These are phyloP conservation scores for Zingel zingel DNA, from an alignment of 2,113 vertebrate species.

Conservation along the genomic window DNA sequence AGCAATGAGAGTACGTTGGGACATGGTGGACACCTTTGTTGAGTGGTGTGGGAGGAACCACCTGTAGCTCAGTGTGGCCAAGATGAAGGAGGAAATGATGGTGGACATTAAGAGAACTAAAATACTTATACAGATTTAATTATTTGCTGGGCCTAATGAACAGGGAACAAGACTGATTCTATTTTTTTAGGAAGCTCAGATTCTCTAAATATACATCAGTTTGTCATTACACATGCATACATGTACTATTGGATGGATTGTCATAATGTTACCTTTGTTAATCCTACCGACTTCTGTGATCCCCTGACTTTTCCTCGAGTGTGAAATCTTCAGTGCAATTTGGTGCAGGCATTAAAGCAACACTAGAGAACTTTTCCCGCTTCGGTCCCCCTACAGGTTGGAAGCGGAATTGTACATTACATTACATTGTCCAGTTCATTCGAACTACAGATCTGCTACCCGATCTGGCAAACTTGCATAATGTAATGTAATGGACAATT, in stretches of 20 bases:
- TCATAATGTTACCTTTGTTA: not conserved
- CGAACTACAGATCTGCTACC: too few relatives aligned
- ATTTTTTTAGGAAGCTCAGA: not conserved
- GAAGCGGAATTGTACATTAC: too few relatives aligned
- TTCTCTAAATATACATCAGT: not conserved
- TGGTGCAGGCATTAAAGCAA: too few relatives aligned
- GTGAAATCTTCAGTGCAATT: too few relatives aligned
- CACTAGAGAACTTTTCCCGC: too few relatives aligned
- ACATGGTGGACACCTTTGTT: conserved; percentile 10
- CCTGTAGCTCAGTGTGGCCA: not conserved
- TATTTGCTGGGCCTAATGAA: not conserved
- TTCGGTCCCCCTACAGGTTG: too few relatives aligned
- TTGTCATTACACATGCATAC: not conserved
- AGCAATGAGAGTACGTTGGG: not conserved
- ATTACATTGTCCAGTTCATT: too few relatives aligned
- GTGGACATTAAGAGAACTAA: not conserved
- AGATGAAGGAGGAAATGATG: not conserved
- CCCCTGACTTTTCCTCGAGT: not conserved
- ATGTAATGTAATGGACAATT: too few relatives aligned
- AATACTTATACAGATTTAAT: not conserved
- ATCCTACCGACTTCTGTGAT: not conserved
- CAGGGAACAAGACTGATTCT: not conserved
- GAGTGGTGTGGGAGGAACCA: not conserved
- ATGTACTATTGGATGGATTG: not conserved
- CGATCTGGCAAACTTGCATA: too few relatives aligned